Evolutionary conservation across 2,797 vertebrate genomes (phyloP), one percentile per base, ranked within the genome.

Genomic region (Thunnus albacares): DNA sequence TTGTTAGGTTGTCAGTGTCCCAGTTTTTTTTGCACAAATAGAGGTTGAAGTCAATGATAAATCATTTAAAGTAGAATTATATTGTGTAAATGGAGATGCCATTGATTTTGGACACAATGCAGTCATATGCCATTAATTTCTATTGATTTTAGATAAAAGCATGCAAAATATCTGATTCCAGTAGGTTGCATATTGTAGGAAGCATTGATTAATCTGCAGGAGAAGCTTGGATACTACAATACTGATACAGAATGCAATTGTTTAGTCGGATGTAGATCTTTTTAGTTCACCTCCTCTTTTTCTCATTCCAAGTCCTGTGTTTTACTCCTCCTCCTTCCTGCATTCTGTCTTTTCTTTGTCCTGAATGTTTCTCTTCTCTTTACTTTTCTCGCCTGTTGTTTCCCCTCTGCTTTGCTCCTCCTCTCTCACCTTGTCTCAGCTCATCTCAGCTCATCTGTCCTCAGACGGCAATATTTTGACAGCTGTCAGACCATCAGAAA

Each of bases 401-500:
- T 49, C 47, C 41, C 20, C 5, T 60, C 20, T 58, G 1, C 17
- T 33, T 26, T 49, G 12, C 15, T 60, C 51, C 41, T 45, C 13
- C 26, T 43, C 51, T 28, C 56, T 79, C 68, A 47, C 43, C 65
- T 68, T 9, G 20, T 75, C 71, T 77, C 51, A 5, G 15, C 62
- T 82, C 63, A 18, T 51, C 59, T 70, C 51, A 5, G 15, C 62
- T 82, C 63, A 18, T 51, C 59, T 70, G 57, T 84, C 78, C 53
- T 83, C 58, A 60, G 58, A 59, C 4, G 18, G 78, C 83, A 87
- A 74, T 85, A 83, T 82, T 80, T 72, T 85, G 88, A 91, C 91
- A 88, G 82, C 73, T 87, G 74, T 91, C 82, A 81, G 75, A 63
- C 47, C n/a, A 38, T 72, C 56, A 62, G 80, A 63, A 72, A 38